Evolutionary conservation across 2,113 vertebrate species (phyloP).

Genomic region (Spizaetus ornatus): DNA sequence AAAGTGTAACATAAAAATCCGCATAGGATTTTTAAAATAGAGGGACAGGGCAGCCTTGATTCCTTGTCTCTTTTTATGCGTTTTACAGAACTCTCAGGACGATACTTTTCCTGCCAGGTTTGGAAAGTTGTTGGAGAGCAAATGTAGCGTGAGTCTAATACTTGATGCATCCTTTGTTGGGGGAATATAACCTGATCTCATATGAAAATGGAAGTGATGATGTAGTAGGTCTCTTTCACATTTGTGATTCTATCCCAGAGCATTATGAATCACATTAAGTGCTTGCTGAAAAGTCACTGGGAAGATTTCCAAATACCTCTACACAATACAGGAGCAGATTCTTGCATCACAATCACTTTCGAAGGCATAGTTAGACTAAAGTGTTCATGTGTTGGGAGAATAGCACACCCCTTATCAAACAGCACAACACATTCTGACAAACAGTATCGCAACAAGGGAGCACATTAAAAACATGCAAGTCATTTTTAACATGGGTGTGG

Average conservation of each 20-base stretch:
- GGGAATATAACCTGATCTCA: background rate
- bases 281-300: slow-evolving; percentile 8
- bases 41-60: background rate
- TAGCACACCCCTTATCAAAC: background rate
- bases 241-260: background rate
- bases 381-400: background rate
- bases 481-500: background rate
- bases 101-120: background rate
- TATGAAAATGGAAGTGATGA: background rate
- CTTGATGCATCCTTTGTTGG: background rate
- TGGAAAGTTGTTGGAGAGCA: background rate
- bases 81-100: background rate
- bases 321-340: background rate
- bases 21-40: background rate
- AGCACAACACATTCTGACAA: background rate
- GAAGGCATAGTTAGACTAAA: background rate
- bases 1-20: background rate
- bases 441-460: background rate
- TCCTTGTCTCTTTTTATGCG: background rate
- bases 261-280: slow-evolving; percentile 2
- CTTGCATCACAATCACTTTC: background rate
- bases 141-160: background rate
- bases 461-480: background rate
- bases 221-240: background rate
- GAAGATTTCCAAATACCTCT: slow-evolving; percentile 35